Conservation (phyloP, 2,797 vertebrate genomes). For the Hypotaenidia philippensis region DNA sequence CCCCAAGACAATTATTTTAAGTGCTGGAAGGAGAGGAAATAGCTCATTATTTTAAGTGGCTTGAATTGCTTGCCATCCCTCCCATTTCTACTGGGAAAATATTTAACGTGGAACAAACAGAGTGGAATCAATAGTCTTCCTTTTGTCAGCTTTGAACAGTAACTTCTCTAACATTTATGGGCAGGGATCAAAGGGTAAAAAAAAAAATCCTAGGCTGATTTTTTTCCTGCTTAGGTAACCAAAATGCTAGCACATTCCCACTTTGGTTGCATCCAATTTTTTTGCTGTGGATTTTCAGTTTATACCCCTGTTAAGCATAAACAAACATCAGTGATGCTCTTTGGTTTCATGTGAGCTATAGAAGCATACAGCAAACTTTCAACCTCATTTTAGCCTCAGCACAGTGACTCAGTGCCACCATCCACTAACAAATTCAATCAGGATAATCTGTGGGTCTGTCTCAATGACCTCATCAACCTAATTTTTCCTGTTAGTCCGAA, state of each 20-base stretch:
- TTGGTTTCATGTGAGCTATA: neutral
- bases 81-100: neutral
- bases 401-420: neutral
- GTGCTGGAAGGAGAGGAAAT: neutral
- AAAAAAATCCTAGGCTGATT: neutral
- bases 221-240: neutral
- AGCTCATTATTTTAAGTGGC: slow-evolving; percentile 30
- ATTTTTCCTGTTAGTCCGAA: neutral
- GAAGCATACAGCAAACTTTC: neutral
- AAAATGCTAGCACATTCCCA: neutral
- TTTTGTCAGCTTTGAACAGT: neutral
- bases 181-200: neutral
- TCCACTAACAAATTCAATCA: neutral
- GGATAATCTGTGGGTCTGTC: neutral
- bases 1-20: neutral
- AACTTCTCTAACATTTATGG: neutral
- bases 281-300: neutral
- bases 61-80: neutral
- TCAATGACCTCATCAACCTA: neutral
- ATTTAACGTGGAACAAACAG: slow-evolving; percentile 5
- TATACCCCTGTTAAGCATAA: neutral
- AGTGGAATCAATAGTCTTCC: neutral
- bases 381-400: neutral
- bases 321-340: neutral
- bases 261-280: neutral